A percentile compares a stretch with the other conserved stretches of the same genome.
Conservation (phyloP, 1,140 invertebrate species). For the Caenorhabditis brenneri region DNA sequence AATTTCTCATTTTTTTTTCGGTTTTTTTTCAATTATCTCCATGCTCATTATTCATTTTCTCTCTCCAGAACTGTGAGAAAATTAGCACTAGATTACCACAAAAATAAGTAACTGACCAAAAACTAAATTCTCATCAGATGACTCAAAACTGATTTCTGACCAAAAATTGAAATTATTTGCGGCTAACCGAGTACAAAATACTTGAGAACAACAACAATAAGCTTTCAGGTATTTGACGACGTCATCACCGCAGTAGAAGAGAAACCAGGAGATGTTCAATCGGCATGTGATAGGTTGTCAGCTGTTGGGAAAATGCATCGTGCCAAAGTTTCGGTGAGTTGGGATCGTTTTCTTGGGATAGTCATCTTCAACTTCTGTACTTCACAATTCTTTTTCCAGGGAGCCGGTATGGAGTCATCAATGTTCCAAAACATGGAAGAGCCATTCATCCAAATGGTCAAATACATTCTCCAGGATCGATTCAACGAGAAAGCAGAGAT, state of each 20-base stretch:
- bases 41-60: not conserved
- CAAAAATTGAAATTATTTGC: not conserved
- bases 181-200: not conserved
- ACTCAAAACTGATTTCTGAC: not conserved
- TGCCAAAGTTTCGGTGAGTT: slow-evolving; percentile 39
- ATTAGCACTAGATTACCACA: not conserved
- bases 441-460: slow-evolving; percentile 57
- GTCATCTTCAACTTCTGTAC: too few species aligned
- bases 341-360: too few species aligned
- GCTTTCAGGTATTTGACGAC: slow-evolving; percentile 56
- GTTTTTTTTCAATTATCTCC: too few species aligned
- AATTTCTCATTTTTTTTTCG: too few species aligned
- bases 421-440: slow-evolving; percentile 57
- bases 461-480: slow-evolving; percentile 55
- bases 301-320: slow-evolving; percentile 57
- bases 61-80: not conserved
- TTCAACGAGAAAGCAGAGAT: slow-evolving; percentile 58
- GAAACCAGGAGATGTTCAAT: slow-evolving; percentile 53
- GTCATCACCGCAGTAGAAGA: slow-evolving; percentile 57
- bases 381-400: slow-evolving; percentile 41
- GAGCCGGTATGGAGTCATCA: slow-evolving; percentile 45
- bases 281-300: slow-evolving; percentile 51
- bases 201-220: not conserved
- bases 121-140: not conserved
- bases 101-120: not conserved